Base-by-base conservation (phyloP, 2,888 invertebrate species). In the Eupithecia abbreviata region DNA sequence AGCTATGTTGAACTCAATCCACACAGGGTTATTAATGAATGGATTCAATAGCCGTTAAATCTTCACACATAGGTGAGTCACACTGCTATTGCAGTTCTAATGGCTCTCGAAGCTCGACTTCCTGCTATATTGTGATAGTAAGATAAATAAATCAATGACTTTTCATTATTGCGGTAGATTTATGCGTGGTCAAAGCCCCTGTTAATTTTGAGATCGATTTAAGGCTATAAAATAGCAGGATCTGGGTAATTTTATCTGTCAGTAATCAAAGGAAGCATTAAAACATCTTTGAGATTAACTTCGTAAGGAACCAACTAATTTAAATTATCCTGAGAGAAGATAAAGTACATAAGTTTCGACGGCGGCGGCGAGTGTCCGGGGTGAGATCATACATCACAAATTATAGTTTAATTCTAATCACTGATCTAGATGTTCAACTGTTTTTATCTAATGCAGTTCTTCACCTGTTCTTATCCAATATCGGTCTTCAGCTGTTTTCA, bases 231-330 rank as follows among this genome's bases (percentile, higher is more conserved):
- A 58, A 18, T 15, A 18, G 7, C 55, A 15, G 51, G 3, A 10
- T 58, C 58, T 58, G 58, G 58, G 58, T 58, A 58, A 58, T 58
- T 58, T 58, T 58, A 58, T 58, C 55, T 58, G 18, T 4, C 18
- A 58, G 18, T 18, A 58, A 18, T 18, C 9, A 58, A 58, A 58
- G 18, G 58, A 18, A 18, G 18, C 10, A 18, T 58, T 58, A 58
- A 58, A 18, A 58, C 58, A 9, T 58, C 55, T n/a, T 7, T n/a
- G 0, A 58, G 58, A 58, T 58, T 58, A 58, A 18, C 58, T 58
- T 58, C 18, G 10, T 10, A 58, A 58, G 18, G 10, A 10, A 55
- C n/a, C n/a, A 55, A 2, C 2, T 55, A 55, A 18, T 58, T 58
- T 10, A 58, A 58, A 2, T 58, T 18, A 58, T 58, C 18, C 10